A percentile compares a stretch with the other conserved stretches of the same genome.
Evolutionary conservation across 2,113 vertebrate genomes (phyloP).

Genomic region (Emydocephalus ijimae): DNA sequence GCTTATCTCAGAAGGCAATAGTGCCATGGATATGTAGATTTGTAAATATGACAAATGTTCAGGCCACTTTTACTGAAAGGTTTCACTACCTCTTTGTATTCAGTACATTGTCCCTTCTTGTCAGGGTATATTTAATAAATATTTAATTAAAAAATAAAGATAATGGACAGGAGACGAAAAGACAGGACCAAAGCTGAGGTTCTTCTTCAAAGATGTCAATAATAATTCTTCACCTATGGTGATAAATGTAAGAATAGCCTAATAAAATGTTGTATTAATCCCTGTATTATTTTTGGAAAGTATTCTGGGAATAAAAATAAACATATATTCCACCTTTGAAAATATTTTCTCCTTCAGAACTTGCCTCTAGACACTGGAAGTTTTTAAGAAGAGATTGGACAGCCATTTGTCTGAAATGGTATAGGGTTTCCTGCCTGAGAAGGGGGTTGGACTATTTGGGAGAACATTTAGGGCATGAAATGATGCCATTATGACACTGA

Average conservation of each 20-base stretch:
- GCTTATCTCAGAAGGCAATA: neutral
- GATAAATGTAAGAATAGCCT: neutral
- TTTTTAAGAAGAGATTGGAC: neutral
- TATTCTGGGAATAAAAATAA: neutral
- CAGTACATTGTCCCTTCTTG: neutral
- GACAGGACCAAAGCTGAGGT: neutral
- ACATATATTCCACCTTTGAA: neutral
- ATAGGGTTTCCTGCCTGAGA: neutral
- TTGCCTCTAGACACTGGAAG: neutral
- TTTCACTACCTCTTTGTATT: neutral
- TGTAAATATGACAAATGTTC: neutral
- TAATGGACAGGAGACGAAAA: neutral
- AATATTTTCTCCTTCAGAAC: neutral
- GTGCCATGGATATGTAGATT: neutral
- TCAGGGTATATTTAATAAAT: neutral
- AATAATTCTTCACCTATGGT: neutral
- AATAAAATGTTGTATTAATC: neutral
- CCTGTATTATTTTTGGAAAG: neutral
- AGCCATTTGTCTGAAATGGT: neutral
- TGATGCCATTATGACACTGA: neutral
- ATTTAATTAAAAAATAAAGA: neutral
- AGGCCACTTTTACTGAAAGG: neutral
- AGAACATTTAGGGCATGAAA: neutral
- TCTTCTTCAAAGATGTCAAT: neutral
- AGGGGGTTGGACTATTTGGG: neutral